Base-by-base conservation (phyloP, 2,797 vertebrate species). In the Sternotherus odoratus region DNA sequence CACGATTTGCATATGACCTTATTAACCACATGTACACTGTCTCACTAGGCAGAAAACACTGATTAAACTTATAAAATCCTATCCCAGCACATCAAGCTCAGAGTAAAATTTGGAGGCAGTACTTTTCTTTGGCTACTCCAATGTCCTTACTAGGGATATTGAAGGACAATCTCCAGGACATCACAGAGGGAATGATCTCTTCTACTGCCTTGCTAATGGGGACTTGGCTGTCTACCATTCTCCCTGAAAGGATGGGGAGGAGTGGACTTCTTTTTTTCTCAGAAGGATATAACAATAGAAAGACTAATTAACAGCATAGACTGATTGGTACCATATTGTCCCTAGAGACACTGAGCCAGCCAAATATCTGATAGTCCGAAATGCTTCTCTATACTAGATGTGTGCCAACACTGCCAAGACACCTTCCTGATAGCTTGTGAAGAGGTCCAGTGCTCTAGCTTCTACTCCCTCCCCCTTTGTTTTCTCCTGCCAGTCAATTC, bases 291-390 rank as follows among this genome's bases (percentile, higher is more conserved):
- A 88, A 0, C 30, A 91, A 75, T 3, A 63, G 46, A 36, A 2
- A 74, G 51, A 33, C 50, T 77, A 77, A 85, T 91, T 80, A 5
- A 84, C 54, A 94, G 79, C 24, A 9, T 94, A 89, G n/a, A 2
- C 6, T 36, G 1, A 79, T 39, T 86, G 36, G 24, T 91, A 36
- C 39, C 26, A 21, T 24, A 17, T 54, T 89, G 51, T 80, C 49
- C 79, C 56, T 77, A 28, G 78, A 8, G 8, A 39, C 3, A 6
- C 36, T 72, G 77, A 95, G 57, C 2, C 4, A 69, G 6, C 3
- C 66, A 87, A 83, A 54, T 50, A 5, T 19, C 13, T n/a, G 23
- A 12, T 75, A 54, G 30, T 17, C 33, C 46, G 49, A 93, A 94
- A 36, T 0, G 0, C 33, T 83, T 6, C 1, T 48, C 13, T 75